These are phyloP conservation scores for Drusus annulatus DNA, from an alignment of 1,140 invertebrate genomes.

Conservation along the genomic window DNA sequence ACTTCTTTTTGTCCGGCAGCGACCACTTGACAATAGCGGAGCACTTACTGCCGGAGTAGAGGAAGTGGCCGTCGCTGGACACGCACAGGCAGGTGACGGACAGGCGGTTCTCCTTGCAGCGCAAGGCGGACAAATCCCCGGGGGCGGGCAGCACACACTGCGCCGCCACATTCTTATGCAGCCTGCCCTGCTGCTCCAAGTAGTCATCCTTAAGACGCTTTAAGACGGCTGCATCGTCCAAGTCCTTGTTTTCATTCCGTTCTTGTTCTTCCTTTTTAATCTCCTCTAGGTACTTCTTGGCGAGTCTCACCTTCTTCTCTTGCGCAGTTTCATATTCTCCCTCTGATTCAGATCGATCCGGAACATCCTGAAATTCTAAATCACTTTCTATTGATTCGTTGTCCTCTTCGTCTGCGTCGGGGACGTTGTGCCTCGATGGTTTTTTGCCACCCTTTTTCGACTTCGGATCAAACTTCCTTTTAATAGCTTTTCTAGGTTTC, in stretches of 20 bases:
- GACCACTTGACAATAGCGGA: conserved; percentile 90
- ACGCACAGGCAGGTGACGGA: conserved; percentile 88
- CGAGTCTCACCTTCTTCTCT: conserved; percentile 89
- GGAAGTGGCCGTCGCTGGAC: conserved; percentile 80
- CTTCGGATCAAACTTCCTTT: conserved; percentile 69
- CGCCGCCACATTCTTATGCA: conserved; percentile 82
- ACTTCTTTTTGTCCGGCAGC: conserved; percentile 72
- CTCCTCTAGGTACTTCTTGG: conserved; percentile 91
- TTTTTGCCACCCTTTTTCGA: conserved; percentile 63
- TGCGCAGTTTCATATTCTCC: conserved; percentile 88
- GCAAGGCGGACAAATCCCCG: conserved; percentile 71
- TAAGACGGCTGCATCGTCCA: conserved; percentile 79
- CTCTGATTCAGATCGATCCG: conserved; percentile 74
- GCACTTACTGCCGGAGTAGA: conserved; percentile 92
- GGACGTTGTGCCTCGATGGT: conserved; percentile 56
- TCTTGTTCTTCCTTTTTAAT: conserved; percentile 87
- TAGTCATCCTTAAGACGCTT: conserved; percentile 86
- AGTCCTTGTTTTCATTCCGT: conserved; percentile 77
- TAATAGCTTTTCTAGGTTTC: conserved; percentile 71
- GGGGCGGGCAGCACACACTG: conserved; percentile 72
- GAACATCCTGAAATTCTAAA: conserved; percentile 69
- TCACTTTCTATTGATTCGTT: conserved; percentile 69
- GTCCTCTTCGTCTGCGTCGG: conserved; percentile 67
- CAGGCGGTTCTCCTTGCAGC: conserved; percentile 82
- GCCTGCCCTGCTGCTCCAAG: conserved; percentile 86